A percentile compares a stretch with the other conserved stretches of the same genome.
phyloP scores from a whole-genome alignment of 2,113 vertebrate genomes.

The Cromileptes altivelis region DNA sequence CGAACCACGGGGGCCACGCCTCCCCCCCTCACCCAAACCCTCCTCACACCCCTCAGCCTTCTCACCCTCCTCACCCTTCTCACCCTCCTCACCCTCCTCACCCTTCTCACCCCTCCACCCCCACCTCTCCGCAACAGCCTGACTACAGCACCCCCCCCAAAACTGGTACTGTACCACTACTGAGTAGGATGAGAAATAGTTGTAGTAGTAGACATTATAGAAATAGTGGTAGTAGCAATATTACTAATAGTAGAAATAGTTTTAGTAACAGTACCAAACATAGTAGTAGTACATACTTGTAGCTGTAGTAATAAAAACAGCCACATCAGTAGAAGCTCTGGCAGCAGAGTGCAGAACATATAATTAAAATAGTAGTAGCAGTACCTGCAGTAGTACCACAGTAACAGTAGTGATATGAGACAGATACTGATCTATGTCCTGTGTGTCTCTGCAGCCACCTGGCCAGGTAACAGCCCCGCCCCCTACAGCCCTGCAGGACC shows the following conservation, averaged over 20 bases:
- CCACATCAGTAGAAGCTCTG: not conserved
- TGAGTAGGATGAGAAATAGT: too few species aligned
- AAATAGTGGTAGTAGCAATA: too few species aligned
- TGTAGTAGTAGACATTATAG: too few species aligned
- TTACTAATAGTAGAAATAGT: too few species aligned
- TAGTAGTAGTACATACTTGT: too few species aligned
- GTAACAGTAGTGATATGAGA: not conserved
- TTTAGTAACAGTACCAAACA: too few species aligned
- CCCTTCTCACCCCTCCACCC: conserved; percentile 46
- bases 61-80: conserved; percentile 29
- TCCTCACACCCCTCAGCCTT: conserved; percentile 20
- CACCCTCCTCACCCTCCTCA: conserved; percentile 46
- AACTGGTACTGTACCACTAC: conserved; percentile 58
- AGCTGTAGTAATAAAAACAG: too few species aligned
- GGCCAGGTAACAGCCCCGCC: conserved; percentile 79
- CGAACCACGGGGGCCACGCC: conserved; percentile 48
- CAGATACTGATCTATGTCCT: not conserved
- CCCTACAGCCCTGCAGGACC: conserved; percentile 77
- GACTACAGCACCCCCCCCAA: conserved; percentile 73
- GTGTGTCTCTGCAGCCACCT: conserved; percentile 71
- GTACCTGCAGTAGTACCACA: conserved; percentile 1
- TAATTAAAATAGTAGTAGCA: not conserved
- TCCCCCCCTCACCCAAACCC: conserved; percentile 73
- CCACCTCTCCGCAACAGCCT: conserved; percentile 54
- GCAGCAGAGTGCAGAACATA: too few species aligned